These are phyloP conservation scores for Drosophila rellima DNA, from an alignment of 2,888 invertebrate species.

Conservation along the genomic window DNA sequence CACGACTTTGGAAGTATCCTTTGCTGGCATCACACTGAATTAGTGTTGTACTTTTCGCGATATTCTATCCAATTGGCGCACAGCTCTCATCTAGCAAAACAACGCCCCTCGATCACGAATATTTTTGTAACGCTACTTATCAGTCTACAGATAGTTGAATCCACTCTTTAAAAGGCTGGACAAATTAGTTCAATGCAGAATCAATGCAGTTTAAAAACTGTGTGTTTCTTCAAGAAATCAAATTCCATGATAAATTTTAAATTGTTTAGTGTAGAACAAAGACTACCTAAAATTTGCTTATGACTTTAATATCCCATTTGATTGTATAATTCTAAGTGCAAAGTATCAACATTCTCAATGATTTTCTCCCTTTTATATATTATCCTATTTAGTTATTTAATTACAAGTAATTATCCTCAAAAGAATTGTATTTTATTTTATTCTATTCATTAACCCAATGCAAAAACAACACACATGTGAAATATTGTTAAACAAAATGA, in stretches of 20 bases:
- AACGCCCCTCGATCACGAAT: constrained; percentile 42
- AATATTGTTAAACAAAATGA: constrained; percentile 73
- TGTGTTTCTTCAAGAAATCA: constrained; percentile 52
- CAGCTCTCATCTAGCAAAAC: constrained; percentile 21
- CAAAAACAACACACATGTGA: constrained; percentile 59
- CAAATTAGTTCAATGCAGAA: constrained; percentile 28
- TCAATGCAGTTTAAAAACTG: no score
- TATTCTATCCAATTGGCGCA: constrained; percentile 20
- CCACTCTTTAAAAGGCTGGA: constrained; percentile 53
- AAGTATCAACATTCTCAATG: constrained; percentile 76
- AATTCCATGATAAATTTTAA: constrained; percentile 57
- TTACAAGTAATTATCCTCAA: constrained; percentile 50
- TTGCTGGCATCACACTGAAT: constrained; percentile 85
- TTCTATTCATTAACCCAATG: constrained; percentile 56
- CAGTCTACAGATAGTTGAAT: constrained; percentile 35
- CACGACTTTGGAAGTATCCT: constrained; percentile 84
- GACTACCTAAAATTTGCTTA: constrained; percentile 44
- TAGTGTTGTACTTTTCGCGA: constrained; percentile 60
- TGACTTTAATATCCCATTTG: constrained; percentile 55
- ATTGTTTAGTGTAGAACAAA: constrained; percentile 36
- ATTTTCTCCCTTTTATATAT: constrained; percentile 48
- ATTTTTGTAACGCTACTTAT: constrained; percentile 59
- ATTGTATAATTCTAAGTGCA: constrained; percentile 67
- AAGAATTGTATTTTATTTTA: constrained; percentile 56
- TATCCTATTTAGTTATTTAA: constrained; percentile 62